A percentile compares a stretch with the other conserved stretches of the same genome.
Conservation (phyloP, 2,888 invertebrate genomes). For the Germaria angustata region DNA sequence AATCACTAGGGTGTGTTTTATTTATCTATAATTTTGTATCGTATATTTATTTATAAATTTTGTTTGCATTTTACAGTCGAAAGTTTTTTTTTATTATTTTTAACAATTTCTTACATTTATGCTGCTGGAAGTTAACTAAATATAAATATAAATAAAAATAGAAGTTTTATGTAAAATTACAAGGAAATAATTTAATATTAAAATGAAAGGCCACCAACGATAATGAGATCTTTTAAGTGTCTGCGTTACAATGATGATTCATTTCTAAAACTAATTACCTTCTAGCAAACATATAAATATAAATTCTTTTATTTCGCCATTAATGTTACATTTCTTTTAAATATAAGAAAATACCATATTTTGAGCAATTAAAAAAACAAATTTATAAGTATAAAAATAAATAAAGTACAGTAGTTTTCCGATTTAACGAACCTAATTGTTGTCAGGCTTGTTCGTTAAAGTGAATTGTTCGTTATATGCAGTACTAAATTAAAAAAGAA, state of each 20-base stretch:
- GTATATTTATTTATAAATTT: conserved; percentile 34
- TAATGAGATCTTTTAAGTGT: background rate
- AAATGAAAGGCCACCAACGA: background rate
- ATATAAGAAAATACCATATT: conserved; percentile 42
- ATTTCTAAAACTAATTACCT: background rate
- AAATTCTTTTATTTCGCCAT: conserved; percentile 22
- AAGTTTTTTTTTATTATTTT: conserved; percentile 11
- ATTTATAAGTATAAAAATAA: conserved; percentile 52
- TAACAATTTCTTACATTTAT: too few species aligned
- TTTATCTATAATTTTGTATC: conserved; percentile 36
- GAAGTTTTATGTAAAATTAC: conserved; percentile 27
- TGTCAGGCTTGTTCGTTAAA: too few species aligned
- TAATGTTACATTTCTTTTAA: conserved; percentile 10
- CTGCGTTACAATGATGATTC: conserved; percentile 18
- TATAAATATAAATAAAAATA: conserved; percentile 21
- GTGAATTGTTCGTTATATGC: too few species aligned
- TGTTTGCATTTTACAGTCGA: conserved; percentile 37
- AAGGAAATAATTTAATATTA: conserved; percentile 42
- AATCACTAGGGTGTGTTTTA: conserved; percentile 47
- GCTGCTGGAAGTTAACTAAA: conserved; percentile 49
- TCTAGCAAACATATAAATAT: conserved; percentile 8
- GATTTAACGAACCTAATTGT: too few species aligned
- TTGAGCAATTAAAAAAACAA: conserved; percentile 56
- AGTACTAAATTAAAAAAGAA: too few species aligned
- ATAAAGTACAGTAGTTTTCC: too few species aligned